These are phyloP conservation scores for Olivierus martensii DNA, from an alignment of 1,140 invertebrate genomes.

Conservation along the genomic window DNA sequence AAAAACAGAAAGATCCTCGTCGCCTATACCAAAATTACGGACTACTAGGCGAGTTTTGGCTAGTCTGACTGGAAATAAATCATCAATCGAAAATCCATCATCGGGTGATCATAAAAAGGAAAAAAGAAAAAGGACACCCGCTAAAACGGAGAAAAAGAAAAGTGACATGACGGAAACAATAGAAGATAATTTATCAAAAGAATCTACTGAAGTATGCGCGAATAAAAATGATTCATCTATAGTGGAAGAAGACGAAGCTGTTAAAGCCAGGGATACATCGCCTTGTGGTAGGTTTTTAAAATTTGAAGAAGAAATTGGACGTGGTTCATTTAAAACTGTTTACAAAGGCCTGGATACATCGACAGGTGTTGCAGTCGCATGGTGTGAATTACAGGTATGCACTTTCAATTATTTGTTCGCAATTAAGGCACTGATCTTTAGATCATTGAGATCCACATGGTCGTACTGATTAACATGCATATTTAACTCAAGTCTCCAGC, in stretches of 20 bases:
- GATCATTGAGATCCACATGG: not conserved
- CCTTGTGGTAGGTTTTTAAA: slow-evolving; percentile 92
- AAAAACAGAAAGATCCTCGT: too few species aligned
- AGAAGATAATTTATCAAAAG: slow-evolving; percentile 26
- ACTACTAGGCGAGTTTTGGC: too few species aligned
- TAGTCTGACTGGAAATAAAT: too few species aligned
- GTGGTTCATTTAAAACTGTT: slow-evolving; percentile 98
- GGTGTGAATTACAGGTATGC: slow-evolving; percentile 90
- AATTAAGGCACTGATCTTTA: not conserved
- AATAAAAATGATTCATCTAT: not conserved
- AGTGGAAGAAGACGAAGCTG: slow-evolving; percentile 60
- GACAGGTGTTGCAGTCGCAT: slow-evolving; percentile 94
- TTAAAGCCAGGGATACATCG: slow-evolving; percentile 76
- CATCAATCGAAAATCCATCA: too few species aligned
- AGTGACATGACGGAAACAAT: too few species aligned
- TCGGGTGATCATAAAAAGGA: too few species aligned
- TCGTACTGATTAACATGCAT: not conserved
- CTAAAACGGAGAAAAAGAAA: too few species aligned
- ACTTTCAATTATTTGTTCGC: not conserved
- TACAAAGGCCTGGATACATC: slow-evolving; percentile 94
- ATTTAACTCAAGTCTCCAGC: not conserved
- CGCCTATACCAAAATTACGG: too few species aligned
- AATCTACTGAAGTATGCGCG: slow-evolving; percentile 39
- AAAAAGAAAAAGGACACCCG: too few species aligned
- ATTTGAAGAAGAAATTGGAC: slow-evolving; percentile 88